Conservation (phyloP, 2,113 vertebrate genomes). For the Phaethon lepturus region DNA sequence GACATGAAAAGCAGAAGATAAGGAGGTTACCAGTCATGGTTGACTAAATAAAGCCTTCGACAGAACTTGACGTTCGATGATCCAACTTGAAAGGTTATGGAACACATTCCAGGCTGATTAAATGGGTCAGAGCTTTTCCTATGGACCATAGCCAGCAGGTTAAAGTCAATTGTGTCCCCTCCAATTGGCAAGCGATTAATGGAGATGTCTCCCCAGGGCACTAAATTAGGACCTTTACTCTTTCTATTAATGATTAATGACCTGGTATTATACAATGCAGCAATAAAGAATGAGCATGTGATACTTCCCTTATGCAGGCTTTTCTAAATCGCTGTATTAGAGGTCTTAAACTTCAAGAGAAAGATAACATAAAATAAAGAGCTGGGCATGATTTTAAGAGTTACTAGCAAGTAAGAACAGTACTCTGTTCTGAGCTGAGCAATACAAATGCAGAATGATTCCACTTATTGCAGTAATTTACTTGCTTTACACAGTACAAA, state of each 20-base stretch:
- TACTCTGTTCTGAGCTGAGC: not conserved
- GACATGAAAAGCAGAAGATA: conserved; percentile 60
- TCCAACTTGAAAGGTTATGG: conserved; percentile 78
- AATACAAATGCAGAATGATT: not conserved
- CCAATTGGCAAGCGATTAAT: conserved; percentile 77
- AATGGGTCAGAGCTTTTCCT: conserved; percentile 75
- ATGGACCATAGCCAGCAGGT: conserved; percentile 76
- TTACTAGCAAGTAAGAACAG: not conserved
- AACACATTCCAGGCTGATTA: conserved; percentile 77
- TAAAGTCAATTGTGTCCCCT: conserved; percentile 79
- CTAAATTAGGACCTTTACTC: conserved; percentile 65
- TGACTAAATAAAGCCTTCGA: conserved; percentile 68
- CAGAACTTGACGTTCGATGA: conserved; percentile 67
- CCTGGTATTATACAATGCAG: conserved; percentile 37
- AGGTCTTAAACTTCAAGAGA: not conserved
- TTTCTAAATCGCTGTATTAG: conserved; percentile 15
- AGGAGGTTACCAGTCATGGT: conserved; percentile 60
- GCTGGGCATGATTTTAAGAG: not conserved
- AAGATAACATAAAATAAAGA: not conserved
- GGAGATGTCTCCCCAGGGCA: conserved; percentile 50
- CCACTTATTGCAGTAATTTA: not conserved
- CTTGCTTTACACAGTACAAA: not conserved
- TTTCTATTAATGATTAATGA: conserved; percentile 71
- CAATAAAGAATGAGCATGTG: conserved; percentile 23
- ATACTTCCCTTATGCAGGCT: not conserved